Base-by-base conservation (phyloP, 2,888 invertebrate genomes). In the Tenthredo amoena region DNA sequence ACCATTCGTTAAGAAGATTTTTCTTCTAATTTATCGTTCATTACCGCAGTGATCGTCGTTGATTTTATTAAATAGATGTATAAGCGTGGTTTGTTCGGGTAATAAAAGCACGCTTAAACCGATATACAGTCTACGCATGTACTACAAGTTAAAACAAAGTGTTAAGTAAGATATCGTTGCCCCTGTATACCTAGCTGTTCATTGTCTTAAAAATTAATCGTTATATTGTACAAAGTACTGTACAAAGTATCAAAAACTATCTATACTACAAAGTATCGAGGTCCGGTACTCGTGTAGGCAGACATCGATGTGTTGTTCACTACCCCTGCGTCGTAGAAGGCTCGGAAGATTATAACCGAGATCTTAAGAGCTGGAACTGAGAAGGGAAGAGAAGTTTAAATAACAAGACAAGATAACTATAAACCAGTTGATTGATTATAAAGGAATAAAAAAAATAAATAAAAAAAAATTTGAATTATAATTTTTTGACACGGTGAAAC, bases 401-500 rank as follows among this genome's bases (percentile, higher is more conserved):
- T 1, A 12, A 62, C 2, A 68, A 37, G 18, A 15, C 5, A 26
- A 9, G 1, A 71, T 6, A 37, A 71, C 10, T 37, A 71, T 15
- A 40, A 74, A 26, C 34, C 37, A 31, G 37, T 71, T 71, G n/a
- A 71, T 71, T 18, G 1, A n/a, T 55, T n/a, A n/a, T 55, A n/a
- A n/a, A 55, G 6, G n/a, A 55, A 62, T 21, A 26, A 62, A 26
- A 62, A 26, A 26, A 26, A 26, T 26, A n/a, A 55, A 62, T 21
- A 26, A 62, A 26, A 62, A 26, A 26, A 26, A 26, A 0, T 4
- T 62, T 26, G 21, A n/a, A 21, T 21, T n/a, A n/a, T 26, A 26
- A 26, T 21, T 7, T 26, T 76, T 76, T 50, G 31, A 76, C 50
- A 55, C 47, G 82, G 82, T 82, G 68, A 82, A 34, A 83, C 31